Conservation (phyloP, 1,140 invertebrate species). For the Fopius arisanus region DNA sequence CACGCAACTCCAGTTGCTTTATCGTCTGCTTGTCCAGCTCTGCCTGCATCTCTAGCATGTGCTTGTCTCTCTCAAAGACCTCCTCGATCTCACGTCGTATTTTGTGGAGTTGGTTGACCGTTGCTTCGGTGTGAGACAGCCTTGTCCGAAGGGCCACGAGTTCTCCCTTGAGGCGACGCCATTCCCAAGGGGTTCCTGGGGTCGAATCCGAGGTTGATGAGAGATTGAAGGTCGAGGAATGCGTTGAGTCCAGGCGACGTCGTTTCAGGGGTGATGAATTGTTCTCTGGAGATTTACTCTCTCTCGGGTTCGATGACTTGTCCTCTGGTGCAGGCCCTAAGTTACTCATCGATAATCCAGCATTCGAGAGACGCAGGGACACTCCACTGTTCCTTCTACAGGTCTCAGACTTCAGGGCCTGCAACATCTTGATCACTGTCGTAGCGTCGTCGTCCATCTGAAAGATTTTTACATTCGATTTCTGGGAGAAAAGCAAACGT, state of each 20-base stretch:
- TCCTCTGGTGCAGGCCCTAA: neutral
- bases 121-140: conserved; percentile 57
- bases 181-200: conserved; percentile 52
- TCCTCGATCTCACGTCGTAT: conserved; percentile 60
- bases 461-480: neutral
- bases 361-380: neutral
- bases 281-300: neutral
- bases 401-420: neutral
- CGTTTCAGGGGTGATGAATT: neutral
- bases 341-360: neutral
- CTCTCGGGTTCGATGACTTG: neutral
- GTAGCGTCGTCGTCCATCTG: neutral
- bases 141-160: conserved; percentile 53
- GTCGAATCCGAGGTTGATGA: neutral
- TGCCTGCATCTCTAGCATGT: conserved; percentile 50
- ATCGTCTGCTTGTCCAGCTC: conserved; percentile 57
- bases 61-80: conserved; percentile 60
- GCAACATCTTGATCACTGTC: neutral
- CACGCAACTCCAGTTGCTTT: conserved; percentile 55
- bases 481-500: neutral
- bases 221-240: neutral
- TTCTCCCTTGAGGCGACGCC: conserved; percentile 47
- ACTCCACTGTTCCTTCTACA: neutral
- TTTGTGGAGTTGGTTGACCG: conserved; percentile 56
- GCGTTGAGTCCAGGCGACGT: neutral